Base-by-base conservation (phyloP, 2,888 invertebrate species). In the Willowsia nigromaculata region DNA sequence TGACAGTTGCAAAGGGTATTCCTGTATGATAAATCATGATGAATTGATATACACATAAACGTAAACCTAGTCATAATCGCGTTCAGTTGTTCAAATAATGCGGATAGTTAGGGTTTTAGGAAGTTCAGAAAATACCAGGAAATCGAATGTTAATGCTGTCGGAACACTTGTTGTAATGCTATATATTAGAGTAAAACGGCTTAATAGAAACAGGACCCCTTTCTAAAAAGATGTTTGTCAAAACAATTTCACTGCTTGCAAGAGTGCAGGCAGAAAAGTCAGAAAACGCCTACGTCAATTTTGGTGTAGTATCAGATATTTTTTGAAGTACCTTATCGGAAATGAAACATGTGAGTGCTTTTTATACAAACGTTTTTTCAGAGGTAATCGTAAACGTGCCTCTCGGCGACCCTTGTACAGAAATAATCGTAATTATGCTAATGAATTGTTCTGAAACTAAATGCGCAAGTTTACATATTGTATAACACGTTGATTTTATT, bases 41-140 rank as follows among this genome's bases (percentile, higher is more conserved):
- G 53, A 81, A 62, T 59, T 11, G 6, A 6, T 53, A 40, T 27
- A 22, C 50, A 43, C 15, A n/a, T 33, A 85, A 78, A 85, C 65
- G 85, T 65, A 78, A 85, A 62, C 85, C 85, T 85, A 85, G 85
- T 85, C 85, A 85, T 56, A 84, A 71, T 84, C 84, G 84, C 74
- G 74, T 40, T 62, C 15, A 43, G 33, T 27, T 56, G 33, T 62
- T 62, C 25, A 62, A 30, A 25, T 27, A 30, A 62, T 6, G n/a
- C 11, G n/a, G 2, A 30, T 62, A 22, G 25, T 3, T 1, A 27
- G n/a, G n/a, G n/a, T n/a, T n/a, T n/a, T n/a, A n/a, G n/a, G n/a
- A 30, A 56, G n/a, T 65, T 33, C 15, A 65, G 59, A 1, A 59
- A 59, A 11, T 11, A 65, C 30, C 65, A 37, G 65, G 33, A 65